phyloP scores from a whole-genome alignment of 2,888 invertebrate genomes.

The Lepidocyrtoides sp. region DNA sequence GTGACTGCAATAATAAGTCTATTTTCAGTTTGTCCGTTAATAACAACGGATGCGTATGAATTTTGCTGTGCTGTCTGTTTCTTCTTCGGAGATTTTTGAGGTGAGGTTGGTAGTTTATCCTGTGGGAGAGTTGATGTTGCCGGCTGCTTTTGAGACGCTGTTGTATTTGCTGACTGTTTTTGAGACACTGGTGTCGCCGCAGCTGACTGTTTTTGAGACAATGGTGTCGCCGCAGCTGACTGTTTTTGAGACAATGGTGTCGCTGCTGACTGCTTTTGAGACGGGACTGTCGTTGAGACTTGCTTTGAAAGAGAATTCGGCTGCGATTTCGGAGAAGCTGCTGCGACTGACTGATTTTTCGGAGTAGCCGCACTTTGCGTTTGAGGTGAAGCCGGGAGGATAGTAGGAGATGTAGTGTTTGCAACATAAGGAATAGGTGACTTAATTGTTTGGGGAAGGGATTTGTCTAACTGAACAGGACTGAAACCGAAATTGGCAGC shows the following conservation, averaged over 20 bases:
- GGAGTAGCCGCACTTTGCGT: too few species aligned
- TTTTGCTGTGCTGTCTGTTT: neutral
- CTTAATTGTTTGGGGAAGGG: neutral
- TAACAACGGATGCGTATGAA: neutral
- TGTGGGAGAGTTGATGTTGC: neutral
- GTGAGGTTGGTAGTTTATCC: neutral
- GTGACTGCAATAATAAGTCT: neutral
- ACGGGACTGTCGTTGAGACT: neutral
- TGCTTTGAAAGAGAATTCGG: too few species aligned
- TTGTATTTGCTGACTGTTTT: too few species aligned
- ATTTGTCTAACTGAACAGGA: neutral
- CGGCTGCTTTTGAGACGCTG: neutral
- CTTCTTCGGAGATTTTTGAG: neutral
- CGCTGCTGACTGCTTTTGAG: neutral
- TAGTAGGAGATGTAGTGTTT: neutral
- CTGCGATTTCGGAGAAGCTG: too few species aligned
- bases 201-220: too few species aligned
- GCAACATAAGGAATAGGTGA: neutral
- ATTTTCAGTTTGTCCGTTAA: neutral
- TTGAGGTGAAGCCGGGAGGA: neutral
- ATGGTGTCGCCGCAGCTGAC: too few species aligned
- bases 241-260: neutral
- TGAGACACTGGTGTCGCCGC: neutral
- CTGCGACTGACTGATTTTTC: too few species aligned
- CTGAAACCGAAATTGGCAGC: conserved; percentile 53